phyloP scores from a whole-genome alignment of 1,140 invertebrate genomes.

The Sesamia nonagrioides region DNA sequence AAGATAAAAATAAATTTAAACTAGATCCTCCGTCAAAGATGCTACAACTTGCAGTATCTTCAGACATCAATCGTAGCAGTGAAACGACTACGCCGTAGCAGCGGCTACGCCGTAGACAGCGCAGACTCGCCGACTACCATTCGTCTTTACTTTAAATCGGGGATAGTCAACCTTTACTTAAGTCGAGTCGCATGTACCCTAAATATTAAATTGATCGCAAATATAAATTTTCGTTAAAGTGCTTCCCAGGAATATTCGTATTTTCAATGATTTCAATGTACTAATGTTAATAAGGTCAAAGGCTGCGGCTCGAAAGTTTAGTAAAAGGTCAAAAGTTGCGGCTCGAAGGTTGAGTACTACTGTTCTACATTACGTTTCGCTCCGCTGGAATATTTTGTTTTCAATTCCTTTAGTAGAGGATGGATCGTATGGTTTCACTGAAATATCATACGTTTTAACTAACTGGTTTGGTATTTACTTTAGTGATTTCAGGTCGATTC shows the following conservation, averaged over 20 bases:
- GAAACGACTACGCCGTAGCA: slow-evolving; percentile 3
- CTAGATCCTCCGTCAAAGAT: slow-evolving; percentile 3
- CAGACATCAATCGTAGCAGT: slow-evolving; percentile 24
- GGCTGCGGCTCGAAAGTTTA: background rate
- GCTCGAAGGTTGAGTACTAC: background rate
- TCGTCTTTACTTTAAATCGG: slow-evolving; percentile 8
- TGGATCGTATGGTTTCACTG: slow-evolving; percentile 37
- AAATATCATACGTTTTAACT: slow-evolving; percentile 37
- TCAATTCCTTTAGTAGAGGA: slow-evolving; percentile 39
- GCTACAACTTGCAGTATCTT: slow-evolving; percentile 23
- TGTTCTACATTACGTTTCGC: slow-evolving; percentile 1
- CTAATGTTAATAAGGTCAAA: background rate
- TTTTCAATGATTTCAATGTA: too few relatives aligned
- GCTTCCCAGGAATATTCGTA: background rate
- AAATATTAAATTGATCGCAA: background rate
- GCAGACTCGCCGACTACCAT: slow-evolving; percentile 12
- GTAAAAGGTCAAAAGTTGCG: background rate
- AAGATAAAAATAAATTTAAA: background rate
- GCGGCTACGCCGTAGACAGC: slow-evolving; percentile 28
- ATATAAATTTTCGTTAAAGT: background rate
- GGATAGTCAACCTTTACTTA: slow-evolving; percentile 1
- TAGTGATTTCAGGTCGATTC: background rate
- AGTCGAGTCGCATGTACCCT: background rate
- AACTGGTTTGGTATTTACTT: slow-evolving; percentile 9
- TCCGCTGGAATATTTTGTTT: slow-evolving; percentile 41